Conservation (phyloP, 1,140 invertebrate genomes). For the Pseudoatta argentina region DNA sequence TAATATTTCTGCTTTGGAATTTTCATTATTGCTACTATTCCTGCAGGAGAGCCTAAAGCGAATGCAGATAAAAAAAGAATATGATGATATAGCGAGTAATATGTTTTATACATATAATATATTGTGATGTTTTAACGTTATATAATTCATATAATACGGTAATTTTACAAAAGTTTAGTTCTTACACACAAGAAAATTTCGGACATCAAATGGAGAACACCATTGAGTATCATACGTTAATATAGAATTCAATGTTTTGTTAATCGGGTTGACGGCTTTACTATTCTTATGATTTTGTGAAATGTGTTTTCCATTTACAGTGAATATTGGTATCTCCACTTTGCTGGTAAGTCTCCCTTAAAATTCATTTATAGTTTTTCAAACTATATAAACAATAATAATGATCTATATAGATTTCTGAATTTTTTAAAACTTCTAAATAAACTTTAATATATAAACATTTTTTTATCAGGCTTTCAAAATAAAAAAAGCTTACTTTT, state of each 20-base stretch:
- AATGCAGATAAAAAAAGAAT: conserved; percentile 1
- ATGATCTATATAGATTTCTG: too few relatives aligned
- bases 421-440: too few relatives aligned
- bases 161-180: not conserved
- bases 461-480: not conserved
- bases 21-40: conserved; percentile 71
- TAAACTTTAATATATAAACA: not conserved
- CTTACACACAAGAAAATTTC: conserved; percentile 73
- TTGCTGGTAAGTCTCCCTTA: not conserved
- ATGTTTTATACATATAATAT: not conserved
- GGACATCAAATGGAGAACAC: conserved; percentile 29
- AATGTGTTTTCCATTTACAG: conserved; percentile 56
- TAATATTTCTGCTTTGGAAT: conserved; percentile 68
- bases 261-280: not conserved
- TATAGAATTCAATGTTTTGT: conserved; percentile 1
- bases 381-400: too few relatives aligned
- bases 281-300: not conserved
- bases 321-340: conserved; percentile 10
- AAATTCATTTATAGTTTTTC: too few relatives aligned
- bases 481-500: conserved; percentile 35
- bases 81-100: not conserved
- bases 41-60: conserved; percentile 63
- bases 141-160: conserved; percentile 7
- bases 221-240: conserved; percentile 59
- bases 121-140: not conserved